Percentiles rank a stretch among this genome's conserved stretches.
phyloP scores from a whole-genome alignment of 2,113 vertebrate species.

The Shinisaurus crocodilurus region DNA sequence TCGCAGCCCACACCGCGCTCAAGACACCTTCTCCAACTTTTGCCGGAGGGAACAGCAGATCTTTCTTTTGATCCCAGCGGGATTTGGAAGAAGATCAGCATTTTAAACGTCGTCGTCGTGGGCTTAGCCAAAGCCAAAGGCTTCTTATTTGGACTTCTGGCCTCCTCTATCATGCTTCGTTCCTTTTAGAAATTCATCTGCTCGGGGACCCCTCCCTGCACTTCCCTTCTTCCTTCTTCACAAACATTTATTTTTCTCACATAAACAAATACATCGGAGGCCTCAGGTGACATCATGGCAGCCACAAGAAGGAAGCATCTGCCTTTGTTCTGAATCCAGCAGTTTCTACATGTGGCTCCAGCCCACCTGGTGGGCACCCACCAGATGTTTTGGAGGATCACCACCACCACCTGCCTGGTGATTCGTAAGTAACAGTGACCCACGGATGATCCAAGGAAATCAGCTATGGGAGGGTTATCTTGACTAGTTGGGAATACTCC shows the following conservation, averaged over 20 bases:
- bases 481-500: too few relatives aligned
- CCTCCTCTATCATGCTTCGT: not conserved
- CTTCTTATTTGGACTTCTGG: not conserved
- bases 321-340: not conserved
- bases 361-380: too few relatives aligned
- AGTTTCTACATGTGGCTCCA: not conserved
- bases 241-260: conserved; percentile 11
- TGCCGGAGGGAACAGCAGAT: not conserved
- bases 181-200: not conserved
- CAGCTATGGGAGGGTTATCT: too few relatives aligned
- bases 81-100: not conserved
- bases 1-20: not conserved
- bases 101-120: not conserved
- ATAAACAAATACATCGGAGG: not conserved
- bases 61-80: not conserved
- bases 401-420: too few relatives aligned
- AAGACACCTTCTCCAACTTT: not conserved
- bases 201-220: not conserved
- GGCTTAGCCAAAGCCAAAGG: not conserved
- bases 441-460: too few relatives aligned
- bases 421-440: too few relatives aligned
- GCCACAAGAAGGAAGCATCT: not conserved
- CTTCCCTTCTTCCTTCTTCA: not conserved
- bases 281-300: not conserved
- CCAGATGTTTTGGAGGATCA: too few relatives aligned